Conservation (phyloP, 2,113 vertebrate genomes). For the Phyllopteryx taeniolatus region DNA sequence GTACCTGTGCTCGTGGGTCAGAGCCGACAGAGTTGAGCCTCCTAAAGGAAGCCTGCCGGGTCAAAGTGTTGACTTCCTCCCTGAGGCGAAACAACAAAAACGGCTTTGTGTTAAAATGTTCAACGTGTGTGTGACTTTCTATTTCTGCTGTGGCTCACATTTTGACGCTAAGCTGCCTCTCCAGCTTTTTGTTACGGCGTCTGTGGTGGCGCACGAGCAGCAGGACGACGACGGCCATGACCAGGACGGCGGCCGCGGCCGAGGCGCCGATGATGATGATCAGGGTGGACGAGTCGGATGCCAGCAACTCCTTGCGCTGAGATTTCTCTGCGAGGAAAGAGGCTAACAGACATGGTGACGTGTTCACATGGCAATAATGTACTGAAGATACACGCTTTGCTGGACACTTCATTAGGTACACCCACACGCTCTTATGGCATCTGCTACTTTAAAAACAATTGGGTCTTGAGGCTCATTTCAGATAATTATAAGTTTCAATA, state of each 20-base stretch:
- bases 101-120: not conserved
- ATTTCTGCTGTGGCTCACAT: slow-evolving; percentile 70
- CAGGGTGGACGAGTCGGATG: slow-evolving; percentile 61
- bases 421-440: too few relatives aligned
- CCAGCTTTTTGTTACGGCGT: slow-evolving; percentile 77
- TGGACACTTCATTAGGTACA: not conserved
- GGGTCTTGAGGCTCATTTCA: too few relatives aligned
- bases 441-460: too few relatives aligned
- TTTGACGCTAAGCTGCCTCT: slow-evolving; percentile 78
- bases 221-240: slow-evolving; percentile 78
- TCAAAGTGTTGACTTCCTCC: slow-evolving; percentile 82
- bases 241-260: slow-evolving; percentile 71
- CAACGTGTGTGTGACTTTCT: not conserved
- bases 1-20: slow-evolving; percentile 78
- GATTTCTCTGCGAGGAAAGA: slow-evolving; percentile 15
- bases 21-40: slow-evolving; percentile 81
- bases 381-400: not conserved
- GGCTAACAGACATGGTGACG: not conserved
- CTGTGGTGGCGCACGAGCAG: slow-evolving; percentile 80
- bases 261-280: slow-evolving; percentile 77
- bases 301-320: fast-evolving
- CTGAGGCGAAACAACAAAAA: slow-evolving; percentile 52
- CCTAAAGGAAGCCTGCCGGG: slow-evolving; percentile 82
- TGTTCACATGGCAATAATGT: not conserved
- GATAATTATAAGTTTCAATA: too few relatives aligned